phyloP scores from a whole-genome alignment of 1,140 invertebrate genomes.

The roundworm (Caenorhabditis elegans) region WBcel235 BX284605.5:12620001-12620500 shows the following conservation, averaged over 20 bases:
- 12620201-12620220: slow-evolving; percentile 51
- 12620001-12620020: slow-evolving; percentile 13
- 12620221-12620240: slow-evolving; percentile 54
- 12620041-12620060: slow-evolving; percentile 45
- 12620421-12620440: not conserved
- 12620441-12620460: not conserved
- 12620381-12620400: slow-evolving; percentile 6
- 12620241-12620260: not conserved
- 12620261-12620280: not conserved
- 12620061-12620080: slow-evolving; percentile 38
- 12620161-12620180: slow-evolving; percentile 51
- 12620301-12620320: not conserved
- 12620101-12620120: not conserved
- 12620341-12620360: not conserved
- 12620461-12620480: slow-evolving; percentile 17
- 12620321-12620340: not conserved
- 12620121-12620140: no score
- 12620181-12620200: slow-evolving; percentile 55
- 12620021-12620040: slow-evolving; percentile 22
- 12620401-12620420: not conserved
- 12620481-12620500: not conserved
- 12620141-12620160: slow-evolving; percentile 43
- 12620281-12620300: not conserved
- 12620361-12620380: not conserved
- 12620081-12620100: slow-evolving; percentile 22